Evolutionary conservation across 2,113 vertebrate species (phyloP).

Genomic region (Dipodomys spectabilis): DNA sequence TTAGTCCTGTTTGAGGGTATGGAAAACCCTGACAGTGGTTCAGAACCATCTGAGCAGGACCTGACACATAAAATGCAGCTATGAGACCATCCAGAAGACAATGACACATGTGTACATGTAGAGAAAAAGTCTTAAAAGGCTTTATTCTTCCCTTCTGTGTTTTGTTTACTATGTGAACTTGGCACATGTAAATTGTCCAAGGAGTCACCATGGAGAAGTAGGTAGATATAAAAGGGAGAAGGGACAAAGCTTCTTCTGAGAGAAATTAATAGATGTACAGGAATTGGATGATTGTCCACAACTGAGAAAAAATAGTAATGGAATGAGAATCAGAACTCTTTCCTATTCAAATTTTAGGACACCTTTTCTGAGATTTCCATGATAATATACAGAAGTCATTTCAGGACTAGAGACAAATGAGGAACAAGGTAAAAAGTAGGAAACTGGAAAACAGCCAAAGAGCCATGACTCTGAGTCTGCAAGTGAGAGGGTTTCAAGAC

Average conservation of each 20-base stretch:
- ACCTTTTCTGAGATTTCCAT: not conserved
- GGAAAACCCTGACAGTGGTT: not conserved
- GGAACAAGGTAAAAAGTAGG: not conserved
- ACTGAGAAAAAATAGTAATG: no score
- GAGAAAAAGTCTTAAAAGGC: not conserved
- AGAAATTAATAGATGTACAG: not conserved
- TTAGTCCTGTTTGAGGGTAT: no score
- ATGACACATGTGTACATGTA: not conserved
- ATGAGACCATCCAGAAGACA: not conserved
- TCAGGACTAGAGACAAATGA: not conserved
- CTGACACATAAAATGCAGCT: not conserved
- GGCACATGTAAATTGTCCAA: no score
- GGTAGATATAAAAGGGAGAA: not conserved
- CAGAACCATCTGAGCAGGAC: not conserved
- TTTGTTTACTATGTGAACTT: not conserved
- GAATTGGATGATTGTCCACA: no score
- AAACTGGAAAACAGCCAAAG: not conserved
- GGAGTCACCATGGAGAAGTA: not conserved
- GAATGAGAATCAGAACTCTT: not conserved
- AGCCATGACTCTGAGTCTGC: not conserved
- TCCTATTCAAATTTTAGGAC: not conserved
- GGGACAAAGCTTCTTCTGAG: not conserved
- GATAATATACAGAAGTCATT: not conserved
- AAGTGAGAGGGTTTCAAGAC: not conserved
- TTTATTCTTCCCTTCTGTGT: not conserved